These are phyloP conservation scores for Nothoprocta pentlandii DNA, from an alignment of 2,113 vertebrate species.

Conservation along the genomic window DNA sequence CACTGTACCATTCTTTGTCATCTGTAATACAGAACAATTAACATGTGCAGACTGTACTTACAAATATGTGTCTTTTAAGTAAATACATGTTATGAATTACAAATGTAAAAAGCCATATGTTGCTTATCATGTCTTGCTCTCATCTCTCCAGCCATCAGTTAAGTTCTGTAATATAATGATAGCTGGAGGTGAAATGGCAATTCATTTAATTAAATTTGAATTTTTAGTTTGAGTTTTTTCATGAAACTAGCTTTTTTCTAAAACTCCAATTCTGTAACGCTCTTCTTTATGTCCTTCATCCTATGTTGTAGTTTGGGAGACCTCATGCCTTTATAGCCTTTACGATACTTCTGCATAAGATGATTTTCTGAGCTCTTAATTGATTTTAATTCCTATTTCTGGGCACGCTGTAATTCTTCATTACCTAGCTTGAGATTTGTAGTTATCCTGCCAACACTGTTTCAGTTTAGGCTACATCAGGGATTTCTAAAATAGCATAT, in stretches of 20 bases:
- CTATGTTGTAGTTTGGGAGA: background rate
- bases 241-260: background rate
- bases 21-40: slow-evolving; percentile 76
- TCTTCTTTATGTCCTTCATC: background rate
- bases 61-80: accelerated
- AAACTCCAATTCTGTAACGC: background rate
- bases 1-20: slow-evolving; percentile 95
- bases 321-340: background rate
- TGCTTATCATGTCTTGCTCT: background rate
- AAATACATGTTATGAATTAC: background rate
- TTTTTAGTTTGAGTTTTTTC: background rate
- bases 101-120: accelerated
- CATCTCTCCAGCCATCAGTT: background rate
- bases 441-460: background rate
- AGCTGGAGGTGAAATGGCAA: background rate
- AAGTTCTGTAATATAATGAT: background rate
- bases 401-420: background rate
- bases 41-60: background rate
- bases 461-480: background rate
- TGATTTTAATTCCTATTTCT: background rate
- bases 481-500: background rate
- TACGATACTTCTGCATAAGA: background rate
- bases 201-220: background rate
- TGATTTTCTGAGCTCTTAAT: background rate
- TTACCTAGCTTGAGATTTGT: background rate